Percentiles rank a stretch among this genome's conserved stretches.
Evolutionary conservation across 2,797 vertebrate genomes (phyloP).

Genomic region (Percopsis omiscomaycus): DNA sequence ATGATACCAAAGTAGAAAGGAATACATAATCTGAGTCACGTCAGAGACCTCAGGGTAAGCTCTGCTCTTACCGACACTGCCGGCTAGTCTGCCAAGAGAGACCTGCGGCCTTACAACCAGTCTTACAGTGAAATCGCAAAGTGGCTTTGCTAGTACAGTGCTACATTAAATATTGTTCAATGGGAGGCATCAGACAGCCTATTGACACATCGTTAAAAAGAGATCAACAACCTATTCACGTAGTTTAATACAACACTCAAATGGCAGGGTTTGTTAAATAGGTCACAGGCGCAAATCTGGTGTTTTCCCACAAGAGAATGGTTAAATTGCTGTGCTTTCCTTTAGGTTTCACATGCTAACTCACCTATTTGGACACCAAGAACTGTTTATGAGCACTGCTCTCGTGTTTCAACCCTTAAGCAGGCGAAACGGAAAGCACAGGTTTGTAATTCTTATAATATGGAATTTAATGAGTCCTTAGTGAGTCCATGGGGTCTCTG

Average conservation of each 20-base stretch:
- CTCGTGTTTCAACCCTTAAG: too few relatives aligned
- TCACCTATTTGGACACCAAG: background rate
- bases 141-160: background rate
- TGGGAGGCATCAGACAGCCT: background rate
- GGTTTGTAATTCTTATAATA: too few relatives aligned
- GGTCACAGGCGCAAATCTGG: background rate
- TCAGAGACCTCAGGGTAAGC: slow-evolving; percentile 44
- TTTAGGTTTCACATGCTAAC: background rate
- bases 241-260: background rate
- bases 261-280: background rate
- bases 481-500: too few relatives aligned
- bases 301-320: background rate
- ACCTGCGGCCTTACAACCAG: slow-evolving; percentile 37
- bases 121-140: slow-evolving; percentile 11
- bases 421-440: too few relatives aligned
- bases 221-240: background rate
- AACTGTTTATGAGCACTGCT: background rate
- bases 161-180: background rate
- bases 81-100: slow-evolving; percentile 44
- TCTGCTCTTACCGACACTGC: slow-evolving; percentile 33
- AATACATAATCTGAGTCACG: slow-evolving; percentile 49
- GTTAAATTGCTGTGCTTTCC: too few relatives aligned
- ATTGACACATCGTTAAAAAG: background rate
- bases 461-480: too few relatives aligned
- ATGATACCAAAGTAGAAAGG: slow-evolving; percentile 64